Evolutionary conservation across 1,140 invertebrate genomes (phyloP).

Genomic region (Scaptomyza montana): DNA sequence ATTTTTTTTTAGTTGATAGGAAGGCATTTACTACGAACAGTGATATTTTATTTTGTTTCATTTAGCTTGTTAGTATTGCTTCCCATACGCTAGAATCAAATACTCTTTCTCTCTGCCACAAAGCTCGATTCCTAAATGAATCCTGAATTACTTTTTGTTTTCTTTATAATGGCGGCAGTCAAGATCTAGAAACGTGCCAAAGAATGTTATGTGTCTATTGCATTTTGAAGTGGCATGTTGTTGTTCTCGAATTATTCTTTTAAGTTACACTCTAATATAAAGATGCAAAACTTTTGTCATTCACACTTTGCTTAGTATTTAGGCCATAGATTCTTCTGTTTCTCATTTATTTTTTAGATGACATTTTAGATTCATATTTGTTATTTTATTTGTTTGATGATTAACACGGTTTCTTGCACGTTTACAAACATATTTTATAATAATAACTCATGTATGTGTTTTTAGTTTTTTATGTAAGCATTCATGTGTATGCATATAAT

Average conservation of each 20-base stretch:
- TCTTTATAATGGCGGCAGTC: slow-evolving; percentile 28
- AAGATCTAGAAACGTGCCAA: slow-evolving; percentile 19
- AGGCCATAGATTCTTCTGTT: slow-evolving; percentile 57
- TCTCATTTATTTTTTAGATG: slow-evolving; percentile 47
- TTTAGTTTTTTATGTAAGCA: slow-evolving; percentile 18
- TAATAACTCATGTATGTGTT: slow-evolving; percentile 62
- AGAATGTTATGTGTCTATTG: slow-evolving; percentile 12
- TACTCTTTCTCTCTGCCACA: slow-evolving; percentile 14
- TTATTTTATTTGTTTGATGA: slow-evolving; percentile 19
- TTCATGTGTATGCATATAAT: slow-evolving; percentile 59
- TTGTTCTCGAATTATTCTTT: slow-evolving; percentile 20
- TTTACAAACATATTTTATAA: slow-evolving; percentile 70
- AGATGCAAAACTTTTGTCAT: slow-evolving; percentile 75
- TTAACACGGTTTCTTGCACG: slow-evolving; percentile 32
- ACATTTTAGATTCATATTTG: slow-evolving; percentile 27
- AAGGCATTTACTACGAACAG: slow-evolving; percentile 22
- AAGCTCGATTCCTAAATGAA: slow-evolving; percentile 10
- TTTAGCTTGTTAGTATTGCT: slow-evolving; percentile 9
- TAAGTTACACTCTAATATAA: slow-evolving; percentile 77
- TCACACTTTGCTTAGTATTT: slow-evolving; percentile 74
- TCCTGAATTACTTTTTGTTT: slow-evolving; percentile 8
- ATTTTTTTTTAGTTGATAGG: slow-evolving; percentile 7
- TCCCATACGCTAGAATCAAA: neutral
- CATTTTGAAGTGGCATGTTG: slow-evolving; percentile 21
- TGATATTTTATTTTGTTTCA: neutral